Evolutionary conservation across 2,113 vertebrate genomes (phyloP), one percentile per base, ranked within the genome.

Genomic region (Gallinago paraguaiae): DNA sequence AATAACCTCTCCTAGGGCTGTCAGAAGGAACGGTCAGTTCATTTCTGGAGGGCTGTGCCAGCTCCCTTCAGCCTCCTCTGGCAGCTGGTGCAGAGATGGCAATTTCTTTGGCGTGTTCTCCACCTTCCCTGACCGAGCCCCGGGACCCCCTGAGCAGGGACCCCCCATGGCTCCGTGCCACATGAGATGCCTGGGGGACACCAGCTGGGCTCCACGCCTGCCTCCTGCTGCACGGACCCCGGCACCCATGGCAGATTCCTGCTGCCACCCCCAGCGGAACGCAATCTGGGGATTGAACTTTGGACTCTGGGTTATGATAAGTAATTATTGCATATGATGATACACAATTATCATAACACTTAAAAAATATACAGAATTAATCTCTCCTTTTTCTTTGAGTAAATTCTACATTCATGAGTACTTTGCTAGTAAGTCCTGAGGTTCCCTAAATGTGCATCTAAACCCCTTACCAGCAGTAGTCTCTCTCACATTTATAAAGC

Each of bases 81-180:
- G 88, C 57, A 88, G 43, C 69, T 93, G 69, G 76, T 81, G 57
- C 50, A 92, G 87, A 60, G 88, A 91, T 67, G n/a, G 82, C 90
- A 91, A 56, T 88, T 93, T 85, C 69, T 90, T 86, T 90, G 3
- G n/a, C 51, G 41, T 41, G 24, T 92, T 86, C 83, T 87, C 45
- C 70, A 82, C 45, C 39, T 93, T 86, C 64, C 82, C 88, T 88
- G 95, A 24, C 53, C 68, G 65, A 93, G 17, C 56, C 82, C 74
- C 90, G 87, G 96, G 97, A 97, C 97, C 97, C 96, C 86, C 78
- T 96, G 69, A 79, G 48, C 92, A 86, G 93, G 98, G 95, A 93
- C 94, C 79, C 88, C 65, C 88, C 90, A 92, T 53, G 76, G 92
- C 80, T 92, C 72, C 51, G 77, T 77, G 90, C 93, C 94, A 94